Conservation (phyloP, 1,140 invertebrate genomes). For the Procambarus virginalis region DNA sequence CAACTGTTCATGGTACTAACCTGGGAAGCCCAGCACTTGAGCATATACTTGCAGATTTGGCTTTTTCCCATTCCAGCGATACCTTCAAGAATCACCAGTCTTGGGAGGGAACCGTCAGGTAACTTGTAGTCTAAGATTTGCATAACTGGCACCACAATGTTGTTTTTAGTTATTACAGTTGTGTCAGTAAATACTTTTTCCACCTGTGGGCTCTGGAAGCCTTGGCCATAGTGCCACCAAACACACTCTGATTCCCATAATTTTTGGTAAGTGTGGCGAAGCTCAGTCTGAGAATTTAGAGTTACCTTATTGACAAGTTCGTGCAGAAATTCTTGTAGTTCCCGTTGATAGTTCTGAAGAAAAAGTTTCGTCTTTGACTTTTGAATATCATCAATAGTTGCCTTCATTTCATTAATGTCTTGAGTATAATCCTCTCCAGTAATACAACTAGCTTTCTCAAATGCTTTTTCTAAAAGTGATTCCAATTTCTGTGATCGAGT, state of each 20-base stretch:
- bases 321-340: constrained; percentile 14
- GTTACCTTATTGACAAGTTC: neutral
- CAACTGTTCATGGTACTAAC: neutral
- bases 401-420: neutral
- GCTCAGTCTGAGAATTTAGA: neutral
- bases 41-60: constrained; percentile 18
- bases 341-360: neutral
- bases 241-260: neutral
- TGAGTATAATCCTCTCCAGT: neutral
- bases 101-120: neutral
- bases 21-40: neutral
- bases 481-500: neutral
- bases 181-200: neutral
- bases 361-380: neutral
- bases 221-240: neutral
- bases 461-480: neutral
- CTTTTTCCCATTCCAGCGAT: constrained; percentile 8
- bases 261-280: neutral
- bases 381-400: neutral
- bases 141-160: neutral
- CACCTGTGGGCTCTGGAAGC: neutral
- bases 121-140: neutral
- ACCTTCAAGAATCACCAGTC: constrained; percentile 9
- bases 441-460: neutral
- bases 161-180: neutral